Base-by-base conservation (phyloP, 2,888 invertebrate species). In the Branchellion lobata region DNA sequence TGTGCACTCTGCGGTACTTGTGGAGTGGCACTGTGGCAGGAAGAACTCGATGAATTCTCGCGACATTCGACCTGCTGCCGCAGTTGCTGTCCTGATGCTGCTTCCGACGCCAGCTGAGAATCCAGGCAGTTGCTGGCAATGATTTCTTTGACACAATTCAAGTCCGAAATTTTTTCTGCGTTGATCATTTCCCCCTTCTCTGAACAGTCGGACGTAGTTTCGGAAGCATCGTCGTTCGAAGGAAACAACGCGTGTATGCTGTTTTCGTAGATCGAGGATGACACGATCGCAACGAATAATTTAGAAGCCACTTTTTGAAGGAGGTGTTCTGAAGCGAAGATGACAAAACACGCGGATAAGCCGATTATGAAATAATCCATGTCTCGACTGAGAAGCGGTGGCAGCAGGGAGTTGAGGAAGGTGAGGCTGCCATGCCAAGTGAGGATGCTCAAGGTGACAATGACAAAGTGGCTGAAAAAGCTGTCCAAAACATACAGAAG, bases 381-480 rank as follows among this genome's bases (percentile, higher is more conserved):
- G 72, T 81, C 53, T 5, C 71, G 31, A 0, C n/a, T 18, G 0
- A 78, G 81, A 11, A 34, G n/a, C 1, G 77, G 71, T 18, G 33
- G 61, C 14, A 74, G 24, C 11, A 79, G 11, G 36, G 18, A 1
- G 29, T 53, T 51, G 40, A 80, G 24, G 5, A 79, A 8, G 11
- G 5, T 47, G 71, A 82, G 36, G 40, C 27, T 36, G 61, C 79
- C 34, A 29, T 80, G 61, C 82, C 82, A 82, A 5, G 69, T 24
- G 21, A 79, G 11, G n/a, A 82, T 80, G 40, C 80, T 78, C 2
- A 79, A 3, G 8, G 82, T 80, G 31, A 72, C 11, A 14, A 80
- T 36, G 73, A 80, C 14, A 75, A 80, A 81, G 31, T 82, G 81
- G 24, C 79, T 80, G 57, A 82, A 79, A 14, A 71, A 24, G 21